phyloP scores from a whole-genome alignment of 1,140 invertebrate species.

The Drosophila paulistorum region DNA sequence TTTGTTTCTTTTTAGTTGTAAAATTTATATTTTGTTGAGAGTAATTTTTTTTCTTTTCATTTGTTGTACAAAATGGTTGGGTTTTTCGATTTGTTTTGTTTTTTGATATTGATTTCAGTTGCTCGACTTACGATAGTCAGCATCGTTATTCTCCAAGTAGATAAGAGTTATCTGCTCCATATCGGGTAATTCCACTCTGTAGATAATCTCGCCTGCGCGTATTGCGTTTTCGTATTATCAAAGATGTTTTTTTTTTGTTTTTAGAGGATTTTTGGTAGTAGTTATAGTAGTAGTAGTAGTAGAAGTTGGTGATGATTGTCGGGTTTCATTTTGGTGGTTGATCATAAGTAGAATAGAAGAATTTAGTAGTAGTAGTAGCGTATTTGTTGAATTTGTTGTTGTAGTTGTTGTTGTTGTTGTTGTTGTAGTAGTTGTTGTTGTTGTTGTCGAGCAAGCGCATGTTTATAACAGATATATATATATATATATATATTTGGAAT shows the following conservation, averaged over 20 bases:
- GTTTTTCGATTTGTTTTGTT: conserved; percentile 19
- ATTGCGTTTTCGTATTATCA: conserved; percentile 41
- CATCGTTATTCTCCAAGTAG: conserved; percentile 91
- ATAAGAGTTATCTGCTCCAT: conserved; percentile 95
- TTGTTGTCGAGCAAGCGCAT: conserved; percentile 56
- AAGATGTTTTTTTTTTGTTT: conserved; percentile 15
- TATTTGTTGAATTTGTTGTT: conserved; percentile 33
- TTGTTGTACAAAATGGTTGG: conserved; percentile 33
- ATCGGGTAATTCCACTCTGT: conserved; percentile 94
- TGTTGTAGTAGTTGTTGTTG: conserved; percentile 36
- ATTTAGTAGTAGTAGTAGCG: conserved; percentile 57
- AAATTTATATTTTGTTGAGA: conserved; percentile 11
- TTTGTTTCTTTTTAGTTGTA: conserved; percentile 13
- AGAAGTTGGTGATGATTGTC: conserved; percentile 25
- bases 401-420: conserved; percentile 34
- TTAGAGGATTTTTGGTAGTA: conserved; percentile 50
- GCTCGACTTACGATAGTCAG: conserved; percentile 88
- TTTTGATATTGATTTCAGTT: conserved; percentile 80
- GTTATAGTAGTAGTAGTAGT: conserved; percentile 38
- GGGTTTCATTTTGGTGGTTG: conserved; percentile 39
- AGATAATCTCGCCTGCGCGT: conserved; percentile 91
- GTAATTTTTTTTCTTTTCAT: conserved; percentile 43
- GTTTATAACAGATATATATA: conserved; percentile 64
- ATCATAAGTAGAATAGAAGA: conserved; percentile 44
- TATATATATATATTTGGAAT: conserved; percentile 34